Base-by-base conservation (phyloP, 2,888 invertebrate genomes). In the Protodeltote pygarga region DNA sequence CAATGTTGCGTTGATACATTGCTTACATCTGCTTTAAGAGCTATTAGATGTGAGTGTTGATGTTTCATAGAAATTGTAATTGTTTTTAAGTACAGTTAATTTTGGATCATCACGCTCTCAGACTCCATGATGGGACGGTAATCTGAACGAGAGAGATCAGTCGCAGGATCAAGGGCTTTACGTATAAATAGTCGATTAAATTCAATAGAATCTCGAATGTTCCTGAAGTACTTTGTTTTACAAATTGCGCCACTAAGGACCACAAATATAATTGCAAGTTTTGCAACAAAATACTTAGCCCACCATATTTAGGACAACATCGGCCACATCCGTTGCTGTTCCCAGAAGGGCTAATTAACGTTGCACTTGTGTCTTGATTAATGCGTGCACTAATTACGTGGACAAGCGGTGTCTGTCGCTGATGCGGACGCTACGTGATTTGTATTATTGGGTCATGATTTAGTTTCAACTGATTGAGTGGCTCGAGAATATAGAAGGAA, bases 281-380 rank as follows among this genome's bases (percentile, higher is more conserved):
- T 10, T 24, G 5, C 27, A 28, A 5, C 3, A 3, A 14, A n/a
- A 25, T 48, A 17, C 27, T 24, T 13, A 0, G n/a, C 3, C 5
- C 3, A 10, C n/a, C 19, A n/a, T 54, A 62, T 62, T 21, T 58
- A 41, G 57, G 40, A 15, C 57, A 15, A 37, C 57, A 59, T 55
- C 38, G 57, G 25, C 1, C 15, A 20, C 64, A 59, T 63, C 64
- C 59, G 59, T 25, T 33, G 33, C 64, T 44, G 58, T 73, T 73
- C 71, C 74, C 58, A 59, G 63, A 63, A 61, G 64, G 65, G 59
- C 70, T 81, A 81, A 83, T 77, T 77, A 79, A 66, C 54, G 63
- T 51, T 62, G 47, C 80, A 83, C 79, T 79, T 77, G 85, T 63
- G 65, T 57, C 63, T 69, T 86, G 85, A 85, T 83, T 85, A 84